These are phyloP conservation scores for Cladopsammia gracilis DNA, from an alignment of 64 coral and sea anemone genomes.

Conservation along the genomic window DNA sequence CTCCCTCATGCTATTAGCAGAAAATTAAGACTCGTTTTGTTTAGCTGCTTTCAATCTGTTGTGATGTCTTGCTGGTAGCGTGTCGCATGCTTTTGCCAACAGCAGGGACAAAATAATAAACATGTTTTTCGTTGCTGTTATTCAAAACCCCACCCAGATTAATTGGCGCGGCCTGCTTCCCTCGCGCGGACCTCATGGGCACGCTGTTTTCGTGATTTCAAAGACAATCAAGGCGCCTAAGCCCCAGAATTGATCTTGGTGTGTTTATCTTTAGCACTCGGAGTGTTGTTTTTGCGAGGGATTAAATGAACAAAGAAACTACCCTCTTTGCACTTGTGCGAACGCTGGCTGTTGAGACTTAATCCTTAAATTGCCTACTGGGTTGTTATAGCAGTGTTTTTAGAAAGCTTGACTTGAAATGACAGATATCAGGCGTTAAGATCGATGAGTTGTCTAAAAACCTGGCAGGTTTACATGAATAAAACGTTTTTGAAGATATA, in stretches of 20 bases:
- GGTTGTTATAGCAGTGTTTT: background rate
- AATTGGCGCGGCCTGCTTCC: background rate
- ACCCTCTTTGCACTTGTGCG: background rate
- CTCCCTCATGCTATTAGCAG: constrained; percentile 37
- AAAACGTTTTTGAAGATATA: too few species aligned
- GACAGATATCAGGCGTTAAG: background rate
- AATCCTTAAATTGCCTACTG: constrained; percentile 37
- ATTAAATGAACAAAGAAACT: constrained; percentile 35
- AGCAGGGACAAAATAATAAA: constrained; percentile 34
- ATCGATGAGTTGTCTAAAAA: background rate
- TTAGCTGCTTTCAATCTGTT: constrained; percentile 25
- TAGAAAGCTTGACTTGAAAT: background rate
- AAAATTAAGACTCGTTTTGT: constrained; percentile 43
- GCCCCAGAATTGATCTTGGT: background rate
- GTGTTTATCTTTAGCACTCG: background rate
- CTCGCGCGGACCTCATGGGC: background rate
- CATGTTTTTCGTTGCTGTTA: constrained; percentile 9
- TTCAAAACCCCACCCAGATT: constrained; percentile 3
- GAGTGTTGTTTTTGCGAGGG: background rate
- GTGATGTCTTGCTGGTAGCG: constrained; percentile 26
- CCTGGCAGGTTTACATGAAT: too few species aligned
- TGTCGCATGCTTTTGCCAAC: constrained; percentile 35
- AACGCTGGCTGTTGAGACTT: background rate
- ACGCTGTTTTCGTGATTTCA: constrained; percentile 4
- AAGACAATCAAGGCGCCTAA: constrained; percentile 5